These are phyloP conservation scores for Psettodes erumei DNA, from an alignment of 2,113 vertebrate species.

Conservation along the genomic window DNA sequence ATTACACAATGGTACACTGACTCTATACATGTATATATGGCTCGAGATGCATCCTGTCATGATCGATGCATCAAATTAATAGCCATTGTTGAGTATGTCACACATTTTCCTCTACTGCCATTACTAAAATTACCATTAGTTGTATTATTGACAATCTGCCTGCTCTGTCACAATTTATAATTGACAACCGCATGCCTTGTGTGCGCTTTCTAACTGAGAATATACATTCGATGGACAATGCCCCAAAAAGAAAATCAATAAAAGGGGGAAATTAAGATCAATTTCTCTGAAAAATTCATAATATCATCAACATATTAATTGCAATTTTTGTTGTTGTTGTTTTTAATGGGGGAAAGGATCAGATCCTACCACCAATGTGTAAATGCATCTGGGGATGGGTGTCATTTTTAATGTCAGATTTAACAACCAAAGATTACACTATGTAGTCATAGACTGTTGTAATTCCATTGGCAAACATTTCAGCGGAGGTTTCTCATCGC, in stretches of 20 bases:
- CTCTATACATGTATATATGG: not conserved
- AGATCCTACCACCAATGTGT: no score
- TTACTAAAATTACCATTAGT: constrained; percentile 43
- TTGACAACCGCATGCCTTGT: not conserved
- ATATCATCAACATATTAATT: not conserved
- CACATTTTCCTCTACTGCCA: constrained; percentile 8
- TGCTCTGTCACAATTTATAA: constrained; percentile 12
- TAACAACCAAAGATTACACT: no score
- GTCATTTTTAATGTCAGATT: not conserved
- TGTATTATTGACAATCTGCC: constrained; percentile 49
- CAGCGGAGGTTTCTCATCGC: constrained; percentile 7
- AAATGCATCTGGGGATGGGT: not conserved
- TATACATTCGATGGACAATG: not conserved
- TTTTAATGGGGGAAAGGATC: not conserved
- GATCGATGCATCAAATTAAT: constrained; percentile 37
- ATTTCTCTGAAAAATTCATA: not conserved
- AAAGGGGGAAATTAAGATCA: not conserved
- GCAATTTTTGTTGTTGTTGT: not conserved
- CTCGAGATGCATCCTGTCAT: not conserved
- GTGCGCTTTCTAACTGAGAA: not conserved
- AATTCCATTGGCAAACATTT: not conserved
- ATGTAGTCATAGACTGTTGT: no score
- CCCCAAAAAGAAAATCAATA: not conserved
- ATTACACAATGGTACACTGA: not conserved
- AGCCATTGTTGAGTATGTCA: constrained; percentile 32